Base-by-base conservation (phyloP, 1,140 invertebrate species). In the Pseudomyrmex gracilis region DNA sequence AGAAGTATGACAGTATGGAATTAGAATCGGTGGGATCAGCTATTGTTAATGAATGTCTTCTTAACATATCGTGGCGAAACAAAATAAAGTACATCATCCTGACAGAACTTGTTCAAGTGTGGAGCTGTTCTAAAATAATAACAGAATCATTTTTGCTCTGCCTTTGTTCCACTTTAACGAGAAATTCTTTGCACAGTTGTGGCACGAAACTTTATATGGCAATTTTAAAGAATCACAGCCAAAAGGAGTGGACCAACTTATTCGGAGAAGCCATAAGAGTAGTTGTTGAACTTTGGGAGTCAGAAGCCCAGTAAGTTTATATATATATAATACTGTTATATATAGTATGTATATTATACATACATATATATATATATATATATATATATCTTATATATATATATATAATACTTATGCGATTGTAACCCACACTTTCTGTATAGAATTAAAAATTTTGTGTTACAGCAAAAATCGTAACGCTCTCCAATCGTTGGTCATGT, bases 61-160 rank as follows among this genome's bases (percentile, higher is more conserved):
- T 12, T 80, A 8, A 80, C 8, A 77, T 93, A 15, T 91, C 92
- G 9, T 94, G 93, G 93, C 90, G 90, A 58, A 92, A 92, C 15
- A 85, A 92, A 61, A 89, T 71, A 1, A 93, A 93, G 53, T 94
- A 90, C 49, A 86, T 85, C 57, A 93, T 94, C 70, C 64, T 94
- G 9, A 49, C 87, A 3, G 92, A 92, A 90, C 82, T 93, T 45
- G 91, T 86, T 58, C 63, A 89, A 58, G 61, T 91, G 10, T 84
- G 58, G 67, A 60, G 88, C 34, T 3, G 53, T 85, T 34, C 87
- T 47, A 20, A 73, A 68, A n/a, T 68, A 34, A 34, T 34, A 34
- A 34, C 34, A 1, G 34, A 34, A 22, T 51, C 87, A 4, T 90
- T 93, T 24, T 66, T 90, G 70, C 17, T 83, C 7, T 76, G 85